phyloP scores from a whole-genome alignment of 1,140 invertebrate genomes.

The Cydia pomonella region DNA sequence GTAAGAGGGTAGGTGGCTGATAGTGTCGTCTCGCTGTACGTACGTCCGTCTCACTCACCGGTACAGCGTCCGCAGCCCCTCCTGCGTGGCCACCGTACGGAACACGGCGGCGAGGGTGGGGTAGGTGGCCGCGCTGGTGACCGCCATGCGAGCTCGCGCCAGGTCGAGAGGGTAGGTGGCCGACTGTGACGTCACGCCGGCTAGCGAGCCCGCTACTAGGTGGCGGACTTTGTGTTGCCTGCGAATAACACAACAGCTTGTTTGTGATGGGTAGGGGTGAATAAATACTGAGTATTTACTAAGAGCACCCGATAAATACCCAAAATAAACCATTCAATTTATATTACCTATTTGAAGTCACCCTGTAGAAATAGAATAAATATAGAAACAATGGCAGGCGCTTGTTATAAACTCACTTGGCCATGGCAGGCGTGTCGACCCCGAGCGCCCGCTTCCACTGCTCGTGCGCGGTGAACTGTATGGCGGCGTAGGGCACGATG shows the following conservation, averaged over 20 bases:
- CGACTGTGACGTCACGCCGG: slow-evolving; percentile 95
- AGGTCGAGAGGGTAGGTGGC: slow-evolving; percentile 98
- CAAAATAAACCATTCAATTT: no score
- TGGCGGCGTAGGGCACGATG: slow-evolving; percentile 97
- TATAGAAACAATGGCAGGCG: no score
- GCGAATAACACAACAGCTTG: neutral
- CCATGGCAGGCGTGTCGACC: slow-evolving; percentile 84
- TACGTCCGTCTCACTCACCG: slow-evolving; percentile 43
- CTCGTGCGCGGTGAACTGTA: slow-evolving; percentile 98
- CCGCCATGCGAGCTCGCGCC: slow-evolving; percentile 98
- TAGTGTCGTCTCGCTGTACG: neutral
- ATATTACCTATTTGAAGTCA: no score
- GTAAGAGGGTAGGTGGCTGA: neutral
- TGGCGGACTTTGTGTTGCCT: slow-evolving; percentile 73
- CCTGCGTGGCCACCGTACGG: slow-evolving; percentile 88
- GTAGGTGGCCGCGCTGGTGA: slow-evolving; percentile 86
- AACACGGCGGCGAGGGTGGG: slow-evolving; percentile 87
- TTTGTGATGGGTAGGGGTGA: no score
- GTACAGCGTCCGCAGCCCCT: slow-evolving; percentile 91
- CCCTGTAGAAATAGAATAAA: no score
- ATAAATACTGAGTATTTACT: neutral
- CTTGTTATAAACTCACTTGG: no score
- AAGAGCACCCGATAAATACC: no score
- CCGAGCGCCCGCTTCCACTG: slow-evolving; percentile 94
- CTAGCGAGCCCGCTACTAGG: slow-evolving; percentile 95